Evolutionary conservation across 2,113 vertebrate genomes (phyloP).

Genomic region (Channa maculata): DNA sequence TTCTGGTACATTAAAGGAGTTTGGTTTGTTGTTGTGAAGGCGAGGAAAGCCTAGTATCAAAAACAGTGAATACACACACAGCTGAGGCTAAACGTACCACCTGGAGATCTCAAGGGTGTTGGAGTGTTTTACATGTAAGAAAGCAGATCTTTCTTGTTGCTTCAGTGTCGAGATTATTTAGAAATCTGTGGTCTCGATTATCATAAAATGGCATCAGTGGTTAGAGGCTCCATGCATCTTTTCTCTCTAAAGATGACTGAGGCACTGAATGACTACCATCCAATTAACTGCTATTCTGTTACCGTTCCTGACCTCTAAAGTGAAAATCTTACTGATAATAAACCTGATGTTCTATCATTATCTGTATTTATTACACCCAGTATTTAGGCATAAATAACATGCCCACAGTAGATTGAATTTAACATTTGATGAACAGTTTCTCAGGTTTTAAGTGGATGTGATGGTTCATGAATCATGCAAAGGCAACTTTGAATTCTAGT

Average conservation of each 20-base stretch:
- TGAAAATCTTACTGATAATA: too few relatives aligned
- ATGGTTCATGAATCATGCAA: neutral
- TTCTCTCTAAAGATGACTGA: neutral
- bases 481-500: neutral
- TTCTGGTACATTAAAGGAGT: neutral
- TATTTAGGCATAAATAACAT: neutral
- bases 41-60: neutral
- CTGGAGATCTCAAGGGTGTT: conserved; percentile 8
- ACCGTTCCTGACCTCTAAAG: neutral
- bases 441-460: too few relatives aligned
- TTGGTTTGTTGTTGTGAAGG: neutral
- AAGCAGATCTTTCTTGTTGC: neutral
- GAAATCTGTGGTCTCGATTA: neutral
- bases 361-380: too few relatives aligned
- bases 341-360: too few relatives aligned
- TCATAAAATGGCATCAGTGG: neutral
- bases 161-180: neutral
- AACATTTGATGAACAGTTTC: neutral
- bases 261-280: neutral
- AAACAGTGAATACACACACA: conserved; percentile 15
- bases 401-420: neutral
- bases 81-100: neutral
- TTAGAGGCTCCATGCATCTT: neutral
- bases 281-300: neutral
- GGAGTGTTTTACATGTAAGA: neutral